Evolutionary conservation across 2,888 invertebrate genomes (phyloP), one percentile per base, ranked within the genome.

Genomic region (Folsomia manolachei): DNA sequence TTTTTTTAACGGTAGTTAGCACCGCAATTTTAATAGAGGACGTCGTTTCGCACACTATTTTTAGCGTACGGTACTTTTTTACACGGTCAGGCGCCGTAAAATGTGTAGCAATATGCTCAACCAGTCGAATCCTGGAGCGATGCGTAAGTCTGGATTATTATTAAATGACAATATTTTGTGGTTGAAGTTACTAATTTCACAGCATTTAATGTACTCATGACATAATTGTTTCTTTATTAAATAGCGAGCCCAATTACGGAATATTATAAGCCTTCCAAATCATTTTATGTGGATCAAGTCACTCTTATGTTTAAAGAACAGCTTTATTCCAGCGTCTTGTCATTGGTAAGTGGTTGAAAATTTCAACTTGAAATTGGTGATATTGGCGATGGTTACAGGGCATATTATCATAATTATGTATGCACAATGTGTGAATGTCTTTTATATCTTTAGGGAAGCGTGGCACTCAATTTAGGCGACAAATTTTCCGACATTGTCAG

Each of bases 251-350:
- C 73, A 14, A 75, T 73, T 69, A 69, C 72, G 4, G 75, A 73
- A 9, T 75, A 72, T 63, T 72, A 72, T 23, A 75, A 75, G 51
- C 71, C 75, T 2, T 73, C 71, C 27, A 76, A 76, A 63, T 69
- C 74, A 2, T 79, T 72, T 65, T 77, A 77, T 60, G 87, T 88
- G 80, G 89, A 90, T 70, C 90, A 91, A 82, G 85, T 92, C 2
- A 89, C 90, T 79, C 85, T 87, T 56, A 84, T 92, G 25, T 90
- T 89, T 82, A 90, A 91, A 72, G 88, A 89, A 80, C 88, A 90
- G 79, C 84, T 92, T 1, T 90, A 91, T 82, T 89, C 89, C 11
- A 91, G 91, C 83, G 88, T 91, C 19, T 87, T 90, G 65, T 86
- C 88, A 80, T 83, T 91, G 83, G 91, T 91, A 86, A 87, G 87